Percentiles rank a stretch among this genome's conserved stretches.
phyloP scores from a whole-genome alignment of 1,140 invertebrate genomes.

The Scylla paramamosain region DNA sequence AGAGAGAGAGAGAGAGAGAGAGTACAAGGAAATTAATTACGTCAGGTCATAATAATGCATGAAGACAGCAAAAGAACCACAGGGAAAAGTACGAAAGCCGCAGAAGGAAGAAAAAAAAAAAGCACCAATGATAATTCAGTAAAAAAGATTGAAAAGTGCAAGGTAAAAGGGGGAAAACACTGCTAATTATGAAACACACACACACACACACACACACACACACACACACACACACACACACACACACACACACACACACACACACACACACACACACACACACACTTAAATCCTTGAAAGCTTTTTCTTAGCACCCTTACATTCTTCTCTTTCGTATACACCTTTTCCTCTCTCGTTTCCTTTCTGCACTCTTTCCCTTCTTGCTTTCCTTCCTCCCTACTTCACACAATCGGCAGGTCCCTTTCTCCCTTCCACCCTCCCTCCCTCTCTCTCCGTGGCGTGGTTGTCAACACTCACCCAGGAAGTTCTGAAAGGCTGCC shows the following conservation, averaged over 20 bases:
- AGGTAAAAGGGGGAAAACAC: neutral
- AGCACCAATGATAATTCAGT: too few species aligned
- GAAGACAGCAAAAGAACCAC: too few species aligned
- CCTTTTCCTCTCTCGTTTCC: too few species aligned
- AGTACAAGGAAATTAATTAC: neutral
- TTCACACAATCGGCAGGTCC: constrained; percentile 62
- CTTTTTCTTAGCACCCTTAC: too few species aligned
- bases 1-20: neutral
- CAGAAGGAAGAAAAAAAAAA: too few species aligned
- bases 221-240: constrained; percentile 37
- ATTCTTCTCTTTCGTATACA: too few species aligned
- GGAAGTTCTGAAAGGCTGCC: constrained; percentile 86
- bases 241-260: constrained; percentile 1
- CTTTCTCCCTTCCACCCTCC: neutral
- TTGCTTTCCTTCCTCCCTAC: neutral
- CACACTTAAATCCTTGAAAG: neutral
- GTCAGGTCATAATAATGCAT: too few species aligned
- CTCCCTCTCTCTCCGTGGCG: neutral
- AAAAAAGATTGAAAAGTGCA: too few species aligned
- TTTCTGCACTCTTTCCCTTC: neutral
- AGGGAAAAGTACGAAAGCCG: too few species aligned
- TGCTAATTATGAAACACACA: neutral
- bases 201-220: constrained; percentile 36
- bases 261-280: constrained; percentile 29
- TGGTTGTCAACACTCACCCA: constrained; percentile 81